These are phyloP conservation scores for Psittacara wagleri DNA, from an alignment of 2,113 vertebrate species.

Conservation along the genomic window DNA sequence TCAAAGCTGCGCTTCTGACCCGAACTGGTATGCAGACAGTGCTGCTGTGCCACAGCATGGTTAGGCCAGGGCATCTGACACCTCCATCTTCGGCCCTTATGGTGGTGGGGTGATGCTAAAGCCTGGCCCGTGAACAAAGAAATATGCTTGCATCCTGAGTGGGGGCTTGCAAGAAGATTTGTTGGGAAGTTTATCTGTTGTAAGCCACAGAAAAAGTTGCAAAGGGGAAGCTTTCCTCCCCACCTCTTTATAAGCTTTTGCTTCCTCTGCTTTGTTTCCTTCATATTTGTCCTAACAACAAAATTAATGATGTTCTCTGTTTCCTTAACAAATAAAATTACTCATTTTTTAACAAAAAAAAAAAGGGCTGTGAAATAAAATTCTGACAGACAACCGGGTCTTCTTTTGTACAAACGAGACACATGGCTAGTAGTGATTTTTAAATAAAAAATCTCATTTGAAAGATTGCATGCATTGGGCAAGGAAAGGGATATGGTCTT, in stretches of 20 bases:
- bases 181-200: not conserved
- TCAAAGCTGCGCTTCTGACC: fast-evolving
- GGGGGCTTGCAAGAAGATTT: not conserved
- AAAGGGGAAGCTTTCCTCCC: not conserved
- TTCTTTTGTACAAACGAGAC: not conserved
- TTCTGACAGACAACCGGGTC: not conserved
- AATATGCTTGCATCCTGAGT: not conserved
- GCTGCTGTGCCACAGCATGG: not conserved
- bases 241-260: not conserved
- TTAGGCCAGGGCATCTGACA: not conserved
- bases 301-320: not conserved
- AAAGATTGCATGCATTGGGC: not conserved
- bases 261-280: not conserved
- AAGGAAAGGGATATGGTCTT: not conserved
- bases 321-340: not conserved
- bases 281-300: not conserved
- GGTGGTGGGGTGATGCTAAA: not conserved
- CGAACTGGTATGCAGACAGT: too few species aligned
- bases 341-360: not conserved
- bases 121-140: not conserved
- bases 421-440: not conserved
- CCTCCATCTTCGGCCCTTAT: not conserved
- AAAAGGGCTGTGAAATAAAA: not conserved
- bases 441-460: not conserved
- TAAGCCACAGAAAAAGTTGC: not conserved